phyloP scores from a whole-genome alignment of 2,888 invertebrate genomes.

The Poecilobothrus nobilitatus region DNA sequence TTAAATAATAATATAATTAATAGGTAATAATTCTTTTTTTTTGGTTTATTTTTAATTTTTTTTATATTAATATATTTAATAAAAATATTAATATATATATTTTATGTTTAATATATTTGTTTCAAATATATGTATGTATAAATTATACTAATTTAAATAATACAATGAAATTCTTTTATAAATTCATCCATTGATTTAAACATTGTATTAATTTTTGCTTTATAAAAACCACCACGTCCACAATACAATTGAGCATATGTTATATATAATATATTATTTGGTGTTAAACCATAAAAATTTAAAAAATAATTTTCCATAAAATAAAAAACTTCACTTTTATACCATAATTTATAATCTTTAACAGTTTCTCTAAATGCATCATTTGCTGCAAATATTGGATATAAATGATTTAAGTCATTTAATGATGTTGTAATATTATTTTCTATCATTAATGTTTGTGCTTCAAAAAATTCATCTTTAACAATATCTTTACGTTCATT shows the following conservation, averaged over 20 bases:
- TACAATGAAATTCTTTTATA: not conserved
- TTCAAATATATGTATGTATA: too few relatives aligned
- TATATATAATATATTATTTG: conserved; percentile 8
- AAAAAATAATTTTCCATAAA: conserved; percentile 37
- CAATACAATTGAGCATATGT: conserved; percentile 33
- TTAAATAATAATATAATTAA: too few relatives aligned
- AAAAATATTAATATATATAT: too few relatives aligned
- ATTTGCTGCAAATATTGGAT: not conserved
- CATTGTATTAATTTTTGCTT: conserved; percentile 4
- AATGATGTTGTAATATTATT: not conserved
- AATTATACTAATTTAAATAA: not conserved
- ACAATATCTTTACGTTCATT: conserved; percentile 14
- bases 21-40: too few relatives aligned
- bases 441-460: not conserved
- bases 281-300: conserved; percentile 25
- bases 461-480: not conserved
- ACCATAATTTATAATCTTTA: conserved; percentile 36
- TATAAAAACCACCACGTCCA: conserved; percentile 28
- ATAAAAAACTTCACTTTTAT: conserved; percentile 36
- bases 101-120: too few relatives aligned
- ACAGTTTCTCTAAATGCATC: conserved; percentile 31
- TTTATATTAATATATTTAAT: too few relatives aligned
- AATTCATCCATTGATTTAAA: conserved; percentile 7
- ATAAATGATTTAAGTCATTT: not conserved
- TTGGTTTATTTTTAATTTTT: too few relatives aligned